Percentiles rank a stretch among this genome's conserved stretches.
Evolutionary conservation across 2,888 invertebrate genomes (phyloP).

Genomic region (Mimachlamys varia): DNA sequence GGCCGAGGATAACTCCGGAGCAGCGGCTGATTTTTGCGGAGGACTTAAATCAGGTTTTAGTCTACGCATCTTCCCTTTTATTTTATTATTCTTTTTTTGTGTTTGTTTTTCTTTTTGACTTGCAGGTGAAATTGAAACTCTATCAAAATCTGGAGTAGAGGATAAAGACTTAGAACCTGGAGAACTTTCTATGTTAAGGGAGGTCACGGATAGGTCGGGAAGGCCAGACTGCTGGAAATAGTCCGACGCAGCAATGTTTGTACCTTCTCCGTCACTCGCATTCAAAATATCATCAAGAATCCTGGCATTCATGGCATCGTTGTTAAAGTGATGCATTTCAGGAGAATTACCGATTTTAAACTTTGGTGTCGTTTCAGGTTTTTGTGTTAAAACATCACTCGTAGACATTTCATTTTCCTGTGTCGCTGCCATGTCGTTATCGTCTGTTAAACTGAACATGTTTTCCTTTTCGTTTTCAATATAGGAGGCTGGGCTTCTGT

Average conservation of each 20-base stretch:
- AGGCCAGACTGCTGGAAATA: background rate
- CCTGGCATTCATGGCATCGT: constrained; percentile 37
- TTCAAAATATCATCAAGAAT: constrained; percentile 44
- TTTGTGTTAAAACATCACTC: background rate
- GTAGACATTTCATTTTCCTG: background rate
- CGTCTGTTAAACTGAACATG: constrained; percentile 49
- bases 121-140: background rate
- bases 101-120: constrained; percentile 44
- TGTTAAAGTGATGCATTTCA: background rate
- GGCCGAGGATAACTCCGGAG: constrained; percentile 63
- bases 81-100: constrained; percentile 36
- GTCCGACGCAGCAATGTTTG: background rate
- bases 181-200: background rate
- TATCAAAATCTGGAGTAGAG: background rate
- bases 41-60: constrained; percentile 62
- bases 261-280: constrained; percentile 26
- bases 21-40: constrained; percentile 51
- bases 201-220: background rate
- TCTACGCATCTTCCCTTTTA: constrained; percentile 49
- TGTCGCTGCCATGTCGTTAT: background rate
- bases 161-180: background rate
- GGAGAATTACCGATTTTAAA: constrained; percentile 21
- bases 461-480: constrained; percentile 49
- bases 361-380: background rate
- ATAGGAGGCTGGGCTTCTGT: constrained; percentile 58